Conservation (phyloP, 2,888 invertebrate genomes). For the Mythimna impura region DNA sequence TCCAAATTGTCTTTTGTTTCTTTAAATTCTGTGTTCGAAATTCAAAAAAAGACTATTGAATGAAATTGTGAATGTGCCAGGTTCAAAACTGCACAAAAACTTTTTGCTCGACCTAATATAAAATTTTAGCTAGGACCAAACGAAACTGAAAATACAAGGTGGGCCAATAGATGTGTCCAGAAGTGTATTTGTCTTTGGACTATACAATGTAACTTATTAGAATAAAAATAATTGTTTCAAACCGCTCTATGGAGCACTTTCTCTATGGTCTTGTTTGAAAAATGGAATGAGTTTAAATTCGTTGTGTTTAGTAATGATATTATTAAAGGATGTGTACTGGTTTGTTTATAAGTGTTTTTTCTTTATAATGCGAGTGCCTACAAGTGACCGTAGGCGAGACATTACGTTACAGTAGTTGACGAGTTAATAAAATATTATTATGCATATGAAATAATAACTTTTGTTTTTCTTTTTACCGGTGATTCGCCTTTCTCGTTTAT, state of each 20-base stretch:
- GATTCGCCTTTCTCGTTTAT: too few species aligned
- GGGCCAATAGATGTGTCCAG: too few species aligned
- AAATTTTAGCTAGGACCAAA: too few species aligned
- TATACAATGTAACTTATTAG: conserved; percentile 35
- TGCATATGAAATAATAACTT: conserved; percentile 19
- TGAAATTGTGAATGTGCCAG: too few species aligned
- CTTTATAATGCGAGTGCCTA: conserved; percentile 54
- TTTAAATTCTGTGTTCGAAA: too few species aligned
- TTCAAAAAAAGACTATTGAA: too few species aligned
- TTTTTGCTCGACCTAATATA: too few species aligned
- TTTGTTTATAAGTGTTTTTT: conserved; percentile 43
- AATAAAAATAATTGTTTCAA: conserved; percentile 18
- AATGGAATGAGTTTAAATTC: conserved; percentile 27
- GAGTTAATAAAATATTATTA: conserved; percentile 64
- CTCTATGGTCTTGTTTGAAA: conserved; percentile 19
- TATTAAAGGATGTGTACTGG: conserved; percentile 37
- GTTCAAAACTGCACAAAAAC: too few species aligned
- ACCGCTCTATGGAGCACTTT: conserved; percentile 13
- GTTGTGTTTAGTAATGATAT: conserved; percentile 25
- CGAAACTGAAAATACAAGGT: too few species aligned
- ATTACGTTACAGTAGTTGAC: conserved; percentile 54
- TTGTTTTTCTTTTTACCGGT: background rate
- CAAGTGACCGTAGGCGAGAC: conserved; percentile 28
- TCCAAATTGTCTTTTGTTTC: too few species aligned
- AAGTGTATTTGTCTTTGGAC: conserved; percentile 34